Evolutionary conservation across 37 sponge, comb jelly and placozoan species (phyloP).

Genomic region (Bolinopsis microptera): DNA sequence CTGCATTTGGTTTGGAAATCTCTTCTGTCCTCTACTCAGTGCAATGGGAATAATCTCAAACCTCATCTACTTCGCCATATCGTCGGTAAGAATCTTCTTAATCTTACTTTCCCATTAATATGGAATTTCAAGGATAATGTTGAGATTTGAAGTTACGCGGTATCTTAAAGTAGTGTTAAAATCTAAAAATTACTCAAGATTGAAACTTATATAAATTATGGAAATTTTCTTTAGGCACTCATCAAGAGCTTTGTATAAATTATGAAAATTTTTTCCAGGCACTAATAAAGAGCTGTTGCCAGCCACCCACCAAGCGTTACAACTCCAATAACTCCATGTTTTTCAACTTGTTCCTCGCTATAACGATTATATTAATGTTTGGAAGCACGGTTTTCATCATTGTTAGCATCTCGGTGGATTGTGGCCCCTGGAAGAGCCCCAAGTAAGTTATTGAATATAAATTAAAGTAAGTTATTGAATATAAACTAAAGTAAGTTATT

Average conservation of each 20-base stretch:
- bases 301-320: conserved; percentile 62
- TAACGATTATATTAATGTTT: conserved; percentile 23
- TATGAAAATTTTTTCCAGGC: too few relatives aligned
- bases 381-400: background rate
- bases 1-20: conserved; percentile 61
- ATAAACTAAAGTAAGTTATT: background rate
- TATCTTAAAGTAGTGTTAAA: too few relatives aligned
- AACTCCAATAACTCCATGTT: conserved; percentile 58
- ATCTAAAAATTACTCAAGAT: too few relatives aligned
- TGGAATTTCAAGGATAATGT: too few relatives aligned
- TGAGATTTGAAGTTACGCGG: too few relatives aligned
- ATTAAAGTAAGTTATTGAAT: background rate
- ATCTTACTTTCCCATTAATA: too few relatives aligned
- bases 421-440: conserved; percentile 1
- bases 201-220: too few relatives aligned
- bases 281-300: conserved; percentile 37
- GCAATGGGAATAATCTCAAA: background rate
- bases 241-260: too few relatives aligned
- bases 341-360: conserved; percentile 57
- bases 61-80: conserved; percentile 36
- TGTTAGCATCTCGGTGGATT: background rate
- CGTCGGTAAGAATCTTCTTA: conserved; percentile 5
- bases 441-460: background rate
- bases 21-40: conserved; percentile 62
- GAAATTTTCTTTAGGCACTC: too few relatives aligned